Conservation (phyloP, 2,888 invertebrate species). For the Apamea sordens region DNA sequence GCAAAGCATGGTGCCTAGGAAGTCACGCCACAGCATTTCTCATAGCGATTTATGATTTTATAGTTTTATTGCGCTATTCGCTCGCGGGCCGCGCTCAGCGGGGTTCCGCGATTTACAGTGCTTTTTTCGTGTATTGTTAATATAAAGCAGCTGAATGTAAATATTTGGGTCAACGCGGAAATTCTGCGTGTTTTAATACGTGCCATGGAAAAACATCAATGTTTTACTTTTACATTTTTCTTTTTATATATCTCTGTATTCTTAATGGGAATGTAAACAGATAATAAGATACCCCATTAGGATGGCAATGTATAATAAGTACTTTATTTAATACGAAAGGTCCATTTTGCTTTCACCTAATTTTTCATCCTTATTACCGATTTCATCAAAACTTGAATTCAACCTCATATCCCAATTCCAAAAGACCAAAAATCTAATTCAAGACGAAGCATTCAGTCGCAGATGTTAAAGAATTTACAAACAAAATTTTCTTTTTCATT, state of each 20-base stretch:
- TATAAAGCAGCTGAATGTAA: conserved; percentile 47
- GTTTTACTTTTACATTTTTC: neutral
- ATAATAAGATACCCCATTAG: neutral
- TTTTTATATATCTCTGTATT: neutral
- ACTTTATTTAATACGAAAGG: neutral
- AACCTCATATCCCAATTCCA: conserved; percentile 20
- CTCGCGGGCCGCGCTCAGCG: conserved; percentile 65
- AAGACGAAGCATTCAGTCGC: conserved; percentile 65
- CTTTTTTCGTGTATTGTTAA: conserved; percentile 59
- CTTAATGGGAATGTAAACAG: neutral
- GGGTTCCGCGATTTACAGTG: conserved; percentile 63
- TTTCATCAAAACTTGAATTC: conserved; percentile 31
- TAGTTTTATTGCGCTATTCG: conserved; percentile 78
- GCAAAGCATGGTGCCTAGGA: conserved; percentile 54
- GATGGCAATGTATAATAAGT: neutral
- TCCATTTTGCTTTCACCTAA: neutral
- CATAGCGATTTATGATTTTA: conserved; percentile 82
- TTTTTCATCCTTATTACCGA: conserved; percentile 5
- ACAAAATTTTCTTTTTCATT: conserved; percentile 71
- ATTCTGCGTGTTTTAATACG: conserved; percentile 40
- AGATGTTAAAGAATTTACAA: conserved; percentile 76
- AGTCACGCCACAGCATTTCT: conserved; percentile 77
- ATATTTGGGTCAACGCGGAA: conserved; percentile 62
- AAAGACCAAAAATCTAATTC: conserved; percentile 35
- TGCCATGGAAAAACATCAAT: conserved; percentile 10